Percentiles rank a stretch among this genome's conserved stretches.
Conservation (phyloP, 2,797 vertebrate species). For the Holocentrus rufus region DNA sequence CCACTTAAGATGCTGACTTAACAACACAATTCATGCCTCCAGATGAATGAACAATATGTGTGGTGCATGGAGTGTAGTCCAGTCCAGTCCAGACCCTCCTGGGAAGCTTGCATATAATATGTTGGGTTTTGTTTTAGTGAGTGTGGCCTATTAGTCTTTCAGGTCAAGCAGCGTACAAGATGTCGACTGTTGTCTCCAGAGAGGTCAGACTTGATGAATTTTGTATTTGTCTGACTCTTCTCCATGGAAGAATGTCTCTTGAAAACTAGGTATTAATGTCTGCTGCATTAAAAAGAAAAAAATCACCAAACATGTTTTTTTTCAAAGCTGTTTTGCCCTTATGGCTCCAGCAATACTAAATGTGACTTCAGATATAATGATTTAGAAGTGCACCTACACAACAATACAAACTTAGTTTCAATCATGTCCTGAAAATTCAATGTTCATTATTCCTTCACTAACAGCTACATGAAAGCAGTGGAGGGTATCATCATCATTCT, state of each 20-base stretch:
- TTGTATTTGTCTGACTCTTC: constrained; percentile 16
- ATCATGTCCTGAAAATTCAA: too few species aligned
- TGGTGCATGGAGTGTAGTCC: constrained; percentile 8
- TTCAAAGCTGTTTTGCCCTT: background rate
- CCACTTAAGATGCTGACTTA: constrained; percentile 5
- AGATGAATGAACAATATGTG: constrained; percentile 23
- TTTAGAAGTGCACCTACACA: background rate
- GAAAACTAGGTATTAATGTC: constrained; percentile 16
- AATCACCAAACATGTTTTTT: background rate
- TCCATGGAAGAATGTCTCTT: constrained; percentile 3
- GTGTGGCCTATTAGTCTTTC: constrained; percentile 14
- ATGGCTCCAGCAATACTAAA: constrained; percentile 2
- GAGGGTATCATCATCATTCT: background rate
- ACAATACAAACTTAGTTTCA: background rate
- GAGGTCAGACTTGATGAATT: constrained; percentile 33
- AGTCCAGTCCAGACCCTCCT: constrained; percentile 5
- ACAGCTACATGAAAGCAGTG: constrained; percentile 2
- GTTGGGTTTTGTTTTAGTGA: constrained; percentile 18
- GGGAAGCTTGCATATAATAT: constrained; percentile 13
- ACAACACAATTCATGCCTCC: background rate
- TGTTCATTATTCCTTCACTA: background rate
- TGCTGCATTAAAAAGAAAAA: constrained; percentile 14
- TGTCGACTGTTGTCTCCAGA: constrained; percentile 18
- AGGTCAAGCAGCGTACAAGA: constrained; percentile 18
- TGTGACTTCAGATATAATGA: background rate